Base-by-base conservation (phyloP, 2,113 vertebrate species). In the Dasyornis broadbenti region DNA sequence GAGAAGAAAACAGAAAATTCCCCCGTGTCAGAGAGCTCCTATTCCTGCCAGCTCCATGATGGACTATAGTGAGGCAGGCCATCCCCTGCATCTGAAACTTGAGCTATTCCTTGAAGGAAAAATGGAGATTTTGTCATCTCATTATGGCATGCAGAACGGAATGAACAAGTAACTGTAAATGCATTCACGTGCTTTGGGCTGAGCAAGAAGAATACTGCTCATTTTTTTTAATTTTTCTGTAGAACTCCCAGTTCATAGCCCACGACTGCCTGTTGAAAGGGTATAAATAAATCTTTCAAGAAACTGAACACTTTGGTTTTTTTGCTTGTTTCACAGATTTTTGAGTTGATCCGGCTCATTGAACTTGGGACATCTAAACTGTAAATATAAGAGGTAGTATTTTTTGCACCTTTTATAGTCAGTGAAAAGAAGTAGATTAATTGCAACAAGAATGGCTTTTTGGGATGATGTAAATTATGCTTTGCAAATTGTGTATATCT, bases 11-110 rank as follows among this genome's bases (percentile, higher is more conserved):
- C 13, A 72, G n/a, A 21, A 39, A 42, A 11, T 27, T 17, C 2
- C 28, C 17, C 5, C 2, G 0, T 23, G 10, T 23, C 1, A 6
- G 12, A 39, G 4, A n/a, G 5, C 1, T 3, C 15, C n/a, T 63
- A 26, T 6, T 68, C 49, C 31, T 50, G 23, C 3, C 3, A 6
- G 9, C 19, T 78, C 44, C 59, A 42, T 47, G 37, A 37, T 2
- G 2, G 21, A 20, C 8, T 2, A 12, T 1, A 4, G 10, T 13
- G 24, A 68, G 23, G 2, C 33, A 68, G 30, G n/a, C 20, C 60
- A 28, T 15, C 15, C 13, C 23, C n/a, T 66, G 8, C 33, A 39
- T 11, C 69, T 69, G 54, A 85, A 39, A 7, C 6, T 7, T 50
- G 31, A 20, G 13, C 14, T 50, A 5, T 3, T 64, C 33, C 39